Evolutionary conservation across 2,888 invertebrate genomes (phyloP).

Genomic region (Ichneumoninae sp.): DNA sequence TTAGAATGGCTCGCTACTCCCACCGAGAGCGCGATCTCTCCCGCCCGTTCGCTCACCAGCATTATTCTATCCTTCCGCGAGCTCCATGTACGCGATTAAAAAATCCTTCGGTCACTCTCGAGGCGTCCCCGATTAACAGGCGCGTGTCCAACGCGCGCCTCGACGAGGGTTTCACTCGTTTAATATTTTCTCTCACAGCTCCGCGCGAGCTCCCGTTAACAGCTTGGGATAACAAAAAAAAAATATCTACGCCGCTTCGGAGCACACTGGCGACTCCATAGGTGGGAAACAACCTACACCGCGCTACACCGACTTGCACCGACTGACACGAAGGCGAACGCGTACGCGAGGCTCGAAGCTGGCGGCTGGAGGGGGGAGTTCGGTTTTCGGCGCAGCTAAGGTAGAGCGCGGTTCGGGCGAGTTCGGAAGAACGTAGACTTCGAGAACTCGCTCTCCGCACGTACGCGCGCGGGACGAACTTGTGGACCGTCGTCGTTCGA

Average conservation of each 20-base stretch:
- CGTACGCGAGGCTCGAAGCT: slow-evolving; percentile 25
- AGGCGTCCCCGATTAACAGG: background rate
- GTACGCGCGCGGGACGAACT: background rate
- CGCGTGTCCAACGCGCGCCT: background rate
- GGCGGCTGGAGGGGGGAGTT: slow-evolving; percentile 11
- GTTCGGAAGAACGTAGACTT: slow-evolving; percentile 8
- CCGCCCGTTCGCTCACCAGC: slow-evolving; percentile 80
- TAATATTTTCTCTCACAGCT: background rate
- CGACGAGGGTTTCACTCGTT: background rate
- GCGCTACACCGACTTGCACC: slow-evolving; percentile 57
- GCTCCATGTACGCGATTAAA: slow-evolving; percentile 74
- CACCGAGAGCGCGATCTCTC: slow-evolving; percentile 64
- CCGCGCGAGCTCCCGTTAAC: slow-evolving; percentile 1
- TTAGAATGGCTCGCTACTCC: slow-evolving; percentile 33
- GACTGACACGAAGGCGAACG: slow-evolving; percentile 62
- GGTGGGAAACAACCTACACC: slow-evolving; percentile 38
- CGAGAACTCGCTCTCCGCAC: background rate
- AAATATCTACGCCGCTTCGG: slow-evolving; percentile 51
- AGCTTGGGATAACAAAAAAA: slow-evolving; percentile 17
- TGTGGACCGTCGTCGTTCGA: background rate
- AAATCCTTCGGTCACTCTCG: slow-evolving; percentile 25
- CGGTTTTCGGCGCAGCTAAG: slow-evolving; percentile 12
- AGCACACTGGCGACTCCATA: slow-evolving; percentile 57
- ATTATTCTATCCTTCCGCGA: slow-evolving; percentile 77
- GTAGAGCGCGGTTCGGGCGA: slow-evolving; percentile 10